Conservation (phyloP, 2,797 vertebrate species). For the Staurois parvus region DNA sequence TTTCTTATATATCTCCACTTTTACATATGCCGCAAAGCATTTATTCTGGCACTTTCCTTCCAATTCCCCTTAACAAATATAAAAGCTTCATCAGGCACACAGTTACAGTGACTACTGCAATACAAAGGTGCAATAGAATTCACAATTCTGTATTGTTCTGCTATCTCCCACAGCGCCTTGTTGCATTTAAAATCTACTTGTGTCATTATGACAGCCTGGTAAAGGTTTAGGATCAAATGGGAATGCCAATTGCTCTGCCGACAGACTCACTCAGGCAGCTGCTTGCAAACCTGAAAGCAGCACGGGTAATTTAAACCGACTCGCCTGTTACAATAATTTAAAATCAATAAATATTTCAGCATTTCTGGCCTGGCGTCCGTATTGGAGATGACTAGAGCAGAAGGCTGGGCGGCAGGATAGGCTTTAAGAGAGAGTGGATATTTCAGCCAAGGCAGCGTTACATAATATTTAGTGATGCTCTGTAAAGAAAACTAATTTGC, state of each 20-base stretch:
- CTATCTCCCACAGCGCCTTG: slow-evolving; percentile 4
- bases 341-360: slow-evolving; percentile 64
- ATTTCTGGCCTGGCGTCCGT: slow-evolving; percentile 51
- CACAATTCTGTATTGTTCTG: neutral
- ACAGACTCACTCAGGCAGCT: slow-evolving; percentile 54
- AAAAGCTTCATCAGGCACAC: too few species aligned
- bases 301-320: slow-evolving; percentile 60
- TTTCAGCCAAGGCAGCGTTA: slow-evolving; percentile 57
- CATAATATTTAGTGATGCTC: slow-evolving; percentile 63
- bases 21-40: too few species aligned
- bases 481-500: slow-evolving; percentile 63
- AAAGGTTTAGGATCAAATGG: slow-evolving; percentile 54
- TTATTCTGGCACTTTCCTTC: too few species aligned
- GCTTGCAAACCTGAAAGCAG: slow-evolving; percentile 60
- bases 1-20: too few species aligned
- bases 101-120: neutral
- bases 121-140: neutral
- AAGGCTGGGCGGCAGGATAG: slow-evolving; percentile 58
- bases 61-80: too few species aligned
- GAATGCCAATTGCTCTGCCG: slow-evolving; percentile 58
- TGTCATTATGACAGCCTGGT: slow-evolving; percentile 45
- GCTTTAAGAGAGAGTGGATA: slow-evolving; percentile 29
- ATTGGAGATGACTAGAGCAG: slow-evolving; percentile 60
- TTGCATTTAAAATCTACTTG: slow-evolving; percentile 31
- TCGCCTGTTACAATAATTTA: slow-evolving; percentile 62